Base-by-base conservation (phyloP, 1,140 invertebrate species). In the Dolichoris vasculosae region DNA sequence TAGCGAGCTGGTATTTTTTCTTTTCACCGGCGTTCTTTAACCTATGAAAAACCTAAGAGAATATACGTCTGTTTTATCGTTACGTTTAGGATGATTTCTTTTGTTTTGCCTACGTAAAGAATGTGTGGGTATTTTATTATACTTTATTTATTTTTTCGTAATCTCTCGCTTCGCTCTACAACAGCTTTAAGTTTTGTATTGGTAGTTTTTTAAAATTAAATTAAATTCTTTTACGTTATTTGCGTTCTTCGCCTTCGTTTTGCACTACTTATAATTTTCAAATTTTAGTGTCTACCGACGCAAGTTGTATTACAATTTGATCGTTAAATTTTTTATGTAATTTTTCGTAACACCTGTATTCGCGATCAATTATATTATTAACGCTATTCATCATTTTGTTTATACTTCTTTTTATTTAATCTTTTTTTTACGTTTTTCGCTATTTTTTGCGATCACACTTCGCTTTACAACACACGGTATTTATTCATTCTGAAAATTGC, bases 41-140 rank as follows among this genome's bases (percentile, higher is more conserved):
- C 85, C 92, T 92, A 92, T 90, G 88, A 91, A 90, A 92, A 83
- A 92, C 91, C 91, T 93, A 92, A 92, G 90, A 92, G 89, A 91
- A 89, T 91, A 88, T 89, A 88, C 86, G 87, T 89, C 90, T 90
- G 83, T 89, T 91, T 90, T 43, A 82, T 17, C 46, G 67, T 82
- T 75, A 59, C 8, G 43, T 84, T 84, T 80, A 79, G 32, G 64
- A 84, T 80, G 76, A 87, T 88, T 87, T 79, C 89, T 90, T 90
- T 91, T 89, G 73, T 87, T 89, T 89, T 84, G 87, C 86, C 91
- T 92, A 91, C 90, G 85, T 90, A 90, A 92, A 79, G 90, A 92
- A 91, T 84, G 46, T 23, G 35, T 79, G 64, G 64, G 83, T 43
- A 43, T 63, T 64, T 77, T 81, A 82, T 82, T 82, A 46, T 76